A percentile compares a stretch with the other conserved stretches of the same genome.
Conservation (phyloP, 2,113 vertebrate species). For the Setophaga coronata region DNA sequence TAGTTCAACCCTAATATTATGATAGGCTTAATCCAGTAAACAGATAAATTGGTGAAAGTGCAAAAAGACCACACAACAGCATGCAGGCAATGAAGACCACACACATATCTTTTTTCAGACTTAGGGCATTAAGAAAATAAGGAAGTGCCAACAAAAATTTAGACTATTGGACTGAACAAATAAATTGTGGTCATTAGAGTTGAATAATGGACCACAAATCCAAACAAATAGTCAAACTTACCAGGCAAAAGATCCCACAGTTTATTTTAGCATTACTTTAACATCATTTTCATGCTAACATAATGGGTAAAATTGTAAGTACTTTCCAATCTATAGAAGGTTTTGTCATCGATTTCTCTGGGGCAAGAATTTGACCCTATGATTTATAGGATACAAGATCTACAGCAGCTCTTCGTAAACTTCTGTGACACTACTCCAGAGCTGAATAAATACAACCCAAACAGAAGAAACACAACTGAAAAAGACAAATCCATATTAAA, state of each 20-base stretch:
- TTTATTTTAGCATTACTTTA: slow-evolving; percentile 49
- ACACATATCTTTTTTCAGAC: not conserved
- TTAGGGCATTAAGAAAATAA: slow-evolving; percentile 18
- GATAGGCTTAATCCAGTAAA: slow-evolving; percentile 35
- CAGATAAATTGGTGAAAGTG: not conserved
- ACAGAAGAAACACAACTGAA: not conserved
- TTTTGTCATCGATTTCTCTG: slow-evolving; percentile 20
- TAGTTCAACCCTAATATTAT: slow-evolving; percentile 13
- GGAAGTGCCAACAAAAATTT: slow-evolving; percentile 32
- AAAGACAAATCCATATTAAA: not conserved
- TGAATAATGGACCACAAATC: slow-evolving; percentile 42
- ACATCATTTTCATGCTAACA: not conserved
- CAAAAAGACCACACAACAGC: slow-evolving; percentile 32
- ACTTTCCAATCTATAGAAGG: not conserved
- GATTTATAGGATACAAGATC: not conserved
- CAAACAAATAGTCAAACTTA: slow-evolving; percentile 50
- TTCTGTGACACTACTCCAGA: not conserved
- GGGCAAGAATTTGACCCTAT: not conserved
- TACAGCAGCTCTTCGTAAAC: not conserved
- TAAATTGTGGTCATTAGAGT: slow-evolving; percentile 42
- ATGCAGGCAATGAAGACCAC: slow-evolving; percentile 32
- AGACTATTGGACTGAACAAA: slow-evolving; percentile 41
- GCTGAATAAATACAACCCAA: not conserved
- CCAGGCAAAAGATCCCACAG: not conserved
- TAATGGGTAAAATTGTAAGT: not conserved